These are phyloP conservation scores for Mesorhabditis spiculigera DNA, from an alignment of 2,888 invertebrate genomes.

Conservation along the genomic window DNA sequence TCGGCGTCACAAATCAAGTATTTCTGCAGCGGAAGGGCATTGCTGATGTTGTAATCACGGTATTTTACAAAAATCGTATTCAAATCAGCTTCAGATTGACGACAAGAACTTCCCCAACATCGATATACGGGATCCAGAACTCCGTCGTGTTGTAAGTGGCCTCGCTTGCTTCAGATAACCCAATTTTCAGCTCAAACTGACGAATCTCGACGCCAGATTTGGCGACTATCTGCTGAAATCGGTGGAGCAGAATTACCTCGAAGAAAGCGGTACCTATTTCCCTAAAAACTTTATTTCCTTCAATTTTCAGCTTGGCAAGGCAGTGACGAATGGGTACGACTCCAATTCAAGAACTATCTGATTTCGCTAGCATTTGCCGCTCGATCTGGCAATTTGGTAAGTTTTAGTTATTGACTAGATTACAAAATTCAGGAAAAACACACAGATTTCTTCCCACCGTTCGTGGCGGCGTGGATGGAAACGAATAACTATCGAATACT, in stretches of 20 bases:
- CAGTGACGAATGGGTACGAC: conserved; percentile 91
- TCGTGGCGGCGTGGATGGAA: conserved; percentile 78
- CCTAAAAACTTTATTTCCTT: not conserved
- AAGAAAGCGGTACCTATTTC: conserved; percentile 11
- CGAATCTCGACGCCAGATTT: conserved; percentile 90
- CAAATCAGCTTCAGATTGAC: conserved; percentile 30
- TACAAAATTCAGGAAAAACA: conserved; percentile 11
- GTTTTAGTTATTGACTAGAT: conserved; percentile 1
- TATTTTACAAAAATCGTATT: conserved; percentile 49
- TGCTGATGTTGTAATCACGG: conserved; percentile 86
- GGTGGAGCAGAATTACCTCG: conserved; percentile 60
- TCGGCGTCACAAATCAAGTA: conserved; percentile 93
- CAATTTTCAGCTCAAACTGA: conserved; percentile 72
- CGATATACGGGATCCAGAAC: conserved; percentile 76
- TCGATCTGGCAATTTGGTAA: conserved; percentile 23
- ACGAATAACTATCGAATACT: conserved; percentile 79
- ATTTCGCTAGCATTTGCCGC: conserved; percentile 59
- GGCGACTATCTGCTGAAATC: conserved; percentile 79
- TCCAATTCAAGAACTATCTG: conserved; percentile 72
- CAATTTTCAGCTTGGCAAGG: conserved; percentile 74
- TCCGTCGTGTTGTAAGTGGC: conserved; percentile 73
- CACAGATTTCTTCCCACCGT: conserved; percentile 75
- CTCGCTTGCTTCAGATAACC: too few species aligned
- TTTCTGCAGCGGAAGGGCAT: conserved; percentile 90
- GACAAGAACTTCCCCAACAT: conserved; percentile 78